Evolutionary conservation across 2,888 invertebrate genomes (phyloP).

Genomic region (Phortica magna): DNA sequence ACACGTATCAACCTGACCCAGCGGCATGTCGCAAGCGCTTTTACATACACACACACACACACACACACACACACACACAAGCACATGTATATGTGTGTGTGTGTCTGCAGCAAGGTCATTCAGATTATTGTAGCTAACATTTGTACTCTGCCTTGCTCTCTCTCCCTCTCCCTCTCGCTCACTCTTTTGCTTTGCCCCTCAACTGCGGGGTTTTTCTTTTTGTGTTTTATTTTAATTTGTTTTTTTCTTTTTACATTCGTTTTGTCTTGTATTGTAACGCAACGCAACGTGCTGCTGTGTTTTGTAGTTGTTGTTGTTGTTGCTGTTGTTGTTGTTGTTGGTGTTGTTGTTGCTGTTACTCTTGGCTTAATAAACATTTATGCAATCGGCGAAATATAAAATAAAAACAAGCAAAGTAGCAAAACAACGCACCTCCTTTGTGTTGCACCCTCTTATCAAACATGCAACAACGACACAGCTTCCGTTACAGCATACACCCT

Average conservation of each 20-base stretch:
- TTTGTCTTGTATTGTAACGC: too few relatives aligned
- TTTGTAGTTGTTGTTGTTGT: too few relatives aligned
- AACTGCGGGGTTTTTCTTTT: neutral
- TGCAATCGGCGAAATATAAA: neutral
- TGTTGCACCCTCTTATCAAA: neutral
- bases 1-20: neutral
- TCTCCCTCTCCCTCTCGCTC: neutral
- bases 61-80: too few relatives aligned
- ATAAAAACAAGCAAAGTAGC: neutral
- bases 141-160: neutral
- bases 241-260: too few relatives aligned
- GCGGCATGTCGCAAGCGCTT: neutral
- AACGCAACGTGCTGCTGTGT: too few relatives aligned
- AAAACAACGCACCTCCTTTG: neutral
- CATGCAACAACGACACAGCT: too few relatives aligned
- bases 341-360: neutral
- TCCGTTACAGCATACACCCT: too few relatives aligned
- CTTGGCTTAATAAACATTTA: neutral
- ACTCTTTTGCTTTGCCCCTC: neutral
- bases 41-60: neutral
- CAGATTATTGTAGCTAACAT: neutral
- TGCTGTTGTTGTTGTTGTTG: too few relatives aligned
- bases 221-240: neutral
- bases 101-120: slow-evolving; percentile 20
- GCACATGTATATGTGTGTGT: too few relatives aligned